phyloP scores from a whole-genome alignment of 2,113 vertebrate genomes.

The Ascaphus truei region DNA sequence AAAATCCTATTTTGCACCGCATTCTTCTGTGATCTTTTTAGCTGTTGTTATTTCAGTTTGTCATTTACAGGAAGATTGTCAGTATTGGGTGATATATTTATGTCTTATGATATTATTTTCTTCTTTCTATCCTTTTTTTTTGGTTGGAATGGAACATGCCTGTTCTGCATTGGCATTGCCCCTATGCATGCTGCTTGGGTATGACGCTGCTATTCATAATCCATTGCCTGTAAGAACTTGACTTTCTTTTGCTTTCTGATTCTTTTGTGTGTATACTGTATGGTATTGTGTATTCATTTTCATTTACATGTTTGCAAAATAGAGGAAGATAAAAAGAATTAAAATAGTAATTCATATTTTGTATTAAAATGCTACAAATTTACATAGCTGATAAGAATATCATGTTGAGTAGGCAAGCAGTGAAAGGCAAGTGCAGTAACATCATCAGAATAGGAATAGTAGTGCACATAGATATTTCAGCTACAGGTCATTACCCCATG shows the following conservation, averaged over 20 bases:
- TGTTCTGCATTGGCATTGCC: slow-evolving; percentile 58
- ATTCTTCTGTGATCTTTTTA: slow-evolving; percentile 40
- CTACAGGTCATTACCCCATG: too few relatives aligned
- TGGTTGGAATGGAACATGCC: slow-evolving; percentile 65
- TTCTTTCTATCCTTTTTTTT: slow-evolving; percentile 57
- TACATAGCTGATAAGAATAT: too few relatives aligned
- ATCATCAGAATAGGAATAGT: too few relatives aligned
- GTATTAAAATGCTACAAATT: not conserved
- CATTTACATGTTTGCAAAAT: not conserved
- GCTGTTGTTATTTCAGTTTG: slow-evolving; percentile 46
- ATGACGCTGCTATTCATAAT: slow-evolving; percentile 65
- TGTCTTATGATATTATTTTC: slow-evolving; percentile 56
- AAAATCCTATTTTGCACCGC: too few relatives aligned
- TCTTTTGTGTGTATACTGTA: not conserved
- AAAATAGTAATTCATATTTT: not conserved
- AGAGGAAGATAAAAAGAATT: not conserved
- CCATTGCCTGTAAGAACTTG: slow-evolving; percentile 69
- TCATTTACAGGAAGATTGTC: slow-evolving; percentile 45
- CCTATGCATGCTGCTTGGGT: slow-evolving; percentile 71
- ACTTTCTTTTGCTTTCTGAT: slow-evolving; percentile 26
- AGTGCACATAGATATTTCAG: too few relatives aligned
- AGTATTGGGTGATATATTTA: slow-evolving; percentile 39
- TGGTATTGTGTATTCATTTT: slow-evolving; percentile 4
- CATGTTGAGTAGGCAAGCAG: too few relatives aligned
- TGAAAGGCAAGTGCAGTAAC: too few relatives aligned